These are phyloP conservation scores for Lophius piscatorius DNA, from an alignment of 2,113 vertebrate species.

Conservation along the genomic window DNA sequence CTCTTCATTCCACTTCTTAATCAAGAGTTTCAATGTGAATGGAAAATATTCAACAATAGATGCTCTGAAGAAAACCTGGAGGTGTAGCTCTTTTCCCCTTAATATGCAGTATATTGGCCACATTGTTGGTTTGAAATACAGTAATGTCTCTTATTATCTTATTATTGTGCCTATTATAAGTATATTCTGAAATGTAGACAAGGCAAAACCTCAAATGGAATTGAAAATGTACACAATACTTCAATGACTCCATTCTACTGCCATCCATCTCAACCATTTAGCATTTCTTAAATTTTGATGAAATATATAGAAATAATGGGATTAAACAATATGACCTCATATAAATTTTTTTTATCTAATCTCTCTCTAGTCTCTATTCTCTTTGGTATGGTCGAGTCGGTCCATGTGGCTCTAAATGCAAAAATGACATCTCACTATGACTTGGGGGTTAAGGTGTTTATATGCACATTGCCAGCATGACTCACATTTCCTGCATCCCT, in stretches of 20 bases:
- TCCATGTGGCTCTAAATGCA: slow-evolving; percentile 46
- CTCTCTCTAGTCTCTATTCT: neutral
- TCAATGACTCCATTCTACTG: neutral
- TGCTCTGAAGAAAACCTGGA: slow-evolving; percentile 13
- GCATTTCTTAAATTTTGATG: neutral
- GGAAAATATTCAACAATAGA: slow-evolving; percentile 32
- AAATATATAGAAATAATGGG: neutral
- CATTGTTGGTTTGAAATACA: neutral
- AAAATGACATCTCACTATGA: slow-evolving; percentile 63
- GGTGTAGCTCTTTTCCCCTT: neutral
- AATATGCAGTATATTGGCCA: neutral
- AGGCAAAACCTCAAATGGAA: neutral
- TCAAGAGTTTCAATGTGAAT: slow-evolving; percentile 40
- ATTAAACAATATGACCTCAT: no score
- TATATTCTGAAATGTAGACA: neutral
- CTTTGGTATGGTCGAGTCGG: slow-evolving; percentile 4
- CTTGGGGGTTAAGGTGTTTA: slow-evolving; percentile 58
- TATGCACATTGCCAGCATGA: slow-evolving; percentile 61
- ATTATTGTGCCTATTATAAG: neutral
- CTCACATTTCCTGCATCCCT: slow-evolving; percentile 63
- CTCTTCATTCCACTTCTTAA: no score
- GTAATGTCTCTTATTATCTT: neutral
- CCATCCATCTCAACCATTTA: neutral
- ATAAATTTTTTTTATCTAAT: neutral
- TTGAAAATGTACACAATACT: neutral